Evolutionary conservation across 92 coral and sea anemone genomes (phyloP).

Genomic region (Phenganax stokvisi): DNA sequence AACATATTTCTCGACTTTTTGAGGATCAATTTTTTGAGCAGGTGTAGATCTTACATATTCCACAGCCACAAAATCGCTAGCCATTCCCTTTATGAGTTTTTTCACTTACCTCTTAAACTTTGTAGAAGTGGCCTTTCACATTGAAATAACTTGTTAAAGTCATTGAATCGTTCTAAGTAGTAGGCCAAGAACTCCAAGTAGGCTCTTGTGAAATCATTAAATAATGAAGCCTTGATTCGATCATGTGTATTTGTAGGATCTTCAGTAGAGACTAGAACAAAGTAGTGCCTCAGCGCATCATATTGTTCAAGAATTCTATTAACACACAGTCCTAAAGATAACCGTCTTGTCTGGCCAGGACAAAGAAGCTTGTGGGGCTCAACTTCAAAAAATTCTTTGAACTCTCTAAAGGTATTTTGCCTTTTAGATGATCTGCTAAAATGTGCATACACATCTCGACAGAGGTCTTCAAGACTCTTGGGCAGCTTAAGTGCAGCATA

Average conservation of each 20-base stretch:
- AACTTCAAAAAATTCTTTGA: neutral
- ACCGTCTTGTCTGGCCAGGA: neutral
- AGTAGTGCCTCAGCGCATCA: neutral
- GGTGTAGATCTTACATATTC: conserved; percentile 9
- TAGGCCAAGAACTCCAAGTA: conserved; percentile 19
- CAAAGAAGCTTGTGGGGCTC: neutral
- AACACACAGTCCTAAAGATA: neutral
- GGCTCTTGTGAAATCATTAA: neutral
- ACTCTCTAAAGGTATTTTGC: neutral
- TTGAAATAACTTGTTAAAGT: conserved; percentile 12
- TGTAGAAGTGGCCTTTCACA: conserved; percentile 7
- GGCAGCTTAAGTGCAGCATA: neutral
- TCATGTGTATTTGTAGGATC: too few relatives aligned
- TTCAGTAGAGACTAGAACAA: too few relatives aligned
- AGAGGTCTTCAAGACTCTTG: neutral
- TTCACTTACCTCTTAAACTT: conserved; percentile 8
- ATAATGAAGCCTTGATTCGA: neutral
- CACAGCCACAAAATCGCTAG: conserved; percentile 15
- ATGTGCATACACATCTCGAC: neutral
- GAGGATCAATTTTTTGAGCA: conserved; percentile 12
- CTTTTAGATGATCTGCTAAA: neutral
- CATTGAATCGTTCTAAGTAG: conserved; percentile 9
- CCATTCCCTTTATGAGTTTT: conserved; percentile 21
- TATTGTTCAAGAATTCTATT: neutral
- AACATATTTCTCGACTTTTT: conserved; percentile 16